Percentiles rank a stretch among this genome's conserved stretches.
phyloP scores from a whole-genome alignment of 2,113 vertebrate genomes.

The Trogon surrucura region DNA sequence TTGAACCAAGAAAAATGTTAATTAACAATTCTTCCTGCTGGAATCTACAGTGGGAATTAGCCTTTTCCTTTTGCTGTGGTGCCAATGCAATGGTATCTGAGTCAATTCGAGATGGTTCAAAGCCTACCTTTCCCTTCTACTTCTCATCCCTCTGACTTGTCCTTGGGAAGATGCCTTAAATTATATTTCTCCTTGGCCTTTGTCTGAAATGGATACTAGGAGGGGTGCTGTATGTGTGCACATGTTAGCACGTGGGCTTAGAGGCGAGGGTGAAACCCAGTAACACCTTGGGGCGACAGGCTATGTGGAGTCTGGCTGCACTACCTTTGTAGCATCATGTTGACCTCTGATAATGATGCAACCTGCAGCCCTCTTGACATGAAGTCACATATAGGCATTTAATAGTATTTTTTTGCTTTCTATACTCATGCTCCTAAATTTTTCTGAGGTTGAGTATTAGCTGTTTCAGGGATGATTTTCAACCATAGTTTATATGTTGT shows the following conservation, averaged over 20 bases:
- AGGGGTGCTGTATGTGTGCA: neutral
- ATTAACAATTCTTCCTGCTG: neutral
- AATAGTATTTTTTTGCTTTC: neutral
- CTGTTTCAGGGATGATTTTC: neutral
- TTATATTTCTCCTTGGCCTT: neutral
- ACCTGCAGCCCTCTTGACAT: neutral
- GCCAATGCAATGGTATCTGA: neutral
- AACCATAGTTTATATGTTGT: neutral
- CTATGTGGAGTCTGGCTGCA: neutral
- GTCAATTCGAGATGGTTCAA: neutral
- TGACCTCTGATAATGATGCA: neutral
- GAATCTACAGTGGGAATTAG: neutral
- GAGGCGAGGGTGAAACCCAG: neutral
- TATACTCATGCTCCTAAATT: neutral
- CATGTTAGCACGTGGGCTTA: accelerated
- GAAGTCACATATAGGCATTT: neutral
- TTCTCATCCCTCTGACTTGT: neutral
- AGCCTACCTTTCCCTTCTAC: neutral
- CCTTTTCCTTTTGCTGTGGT: neutral
- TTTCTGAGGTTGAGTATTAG: neutral
- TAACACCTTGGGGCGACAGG: neutral
- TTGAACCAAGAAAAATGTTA: neutral
- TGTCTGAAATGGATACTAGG: neutral
- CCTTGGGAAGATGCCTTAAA: neutral
- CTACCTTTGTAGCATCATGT: neutral